Conservation (phyloP, 2,888 invertebrate species). For the Zaprionus bogoriensis region DNA sequence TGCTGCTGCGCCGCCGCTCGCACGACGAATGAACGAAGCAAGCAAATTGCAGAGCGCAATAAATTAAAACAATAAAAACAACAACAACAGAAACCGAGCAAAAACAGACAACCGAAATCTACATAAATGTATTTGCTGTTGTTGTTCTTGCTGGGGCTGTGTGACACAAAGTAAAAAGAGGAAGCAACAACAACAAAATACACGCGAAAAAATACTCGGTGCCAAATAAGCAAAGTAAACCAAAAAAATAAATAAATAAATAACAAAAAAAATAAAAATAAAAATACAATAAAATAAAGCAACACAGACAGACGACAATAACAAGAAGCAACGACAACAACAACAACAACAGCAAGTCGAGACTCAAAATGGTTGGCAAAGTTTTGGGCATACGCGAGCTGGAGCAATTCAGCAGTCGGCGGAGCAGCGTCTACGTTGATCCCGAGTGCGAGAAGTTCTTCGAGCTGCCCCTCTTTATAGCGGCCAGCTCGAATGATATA, state of each 20-base stretch:
- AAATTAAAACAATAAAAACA: constrained; percentile 66
- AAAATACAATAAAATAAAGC: neutral
- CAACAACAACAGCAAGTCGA: constrained; percentile 13
- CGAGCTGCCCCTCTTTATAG: constrained; percentile 81
- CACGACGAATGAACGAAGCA: constrained; percentile 61
- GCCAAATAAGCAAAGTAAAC: constrained; percentile 62
- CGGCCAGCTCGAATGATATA: constrained; percentile 82
- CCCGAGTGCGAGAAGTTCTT: constrained; percentile 83
- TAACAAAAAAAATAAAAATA: constrained; percentile 13
- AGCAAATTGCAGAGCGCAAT: constrained; percentile 75
- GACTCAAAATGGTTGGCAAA: constrained; percentile 82
- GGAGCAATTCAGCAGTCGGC: constrained; percentile 82
- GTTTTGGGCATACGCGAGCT: constrained; percentile 81
- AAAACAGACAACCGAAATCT: constrained; percentile 47
- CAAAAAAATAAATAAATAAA: constrained; percentile 21
- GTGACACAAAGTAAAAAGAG: constrained; percentile 34
- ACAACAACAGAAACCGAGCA: constrained; percentile 27
- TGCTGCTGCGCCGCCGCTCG: constrained; percentile 54
- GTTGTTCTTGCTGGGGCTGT: constrained; percentile 49
- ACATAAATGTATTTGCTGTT: constrained; percentile 72
- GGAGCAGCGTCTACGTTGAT: constrained; percentile 83
- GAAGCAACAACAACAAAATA: constrained; percentile 17
- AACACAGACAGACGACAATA: constrained; percentile 13
- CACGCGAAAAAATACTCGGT: constrained; percentile 42
- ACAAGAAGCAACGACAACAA: constrained; percentile 19